These are phyloP conservation scores for Lethocerus indicus DNA, from an alignment of 1,140 invertebrate species.

Conservation along the genomic window DNA sequence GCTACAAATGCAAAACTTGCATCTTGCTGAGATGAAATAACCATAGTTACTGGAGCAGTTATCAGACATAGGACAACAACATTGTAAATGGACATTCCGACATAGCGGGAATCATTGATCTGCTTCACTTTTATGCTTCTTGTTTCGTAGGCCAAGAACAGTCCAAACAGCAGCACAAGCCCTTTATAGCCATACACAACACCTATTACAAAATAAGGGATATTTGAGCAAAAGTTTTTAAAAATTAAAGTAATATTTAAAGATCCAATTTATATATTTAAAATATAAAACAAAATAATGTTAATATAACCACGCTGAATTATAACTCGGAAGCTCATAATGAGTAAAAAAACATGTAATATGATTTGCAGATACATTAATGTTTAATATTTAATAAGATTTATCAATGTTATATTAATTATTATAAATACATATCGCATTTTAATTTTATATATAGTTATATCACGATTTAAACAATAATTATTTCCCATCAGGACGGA, in stretches of 20 bases:
- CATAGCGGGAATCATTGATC: constrained; percentile 91
- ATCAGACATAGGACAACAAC: constrained; percentile 94
- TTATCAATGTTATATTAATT: no score
- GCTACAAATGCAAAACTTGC: constrained; percentile 93
- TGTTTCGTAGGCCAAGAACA: constrained; percentile 96
- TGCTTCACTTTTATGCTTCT: constrained; percentile 87
- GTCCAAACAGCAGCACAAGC: constrained; percentile 84
- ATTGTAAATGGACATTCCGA: constrained; percentile 99
- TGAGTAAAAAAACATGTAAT: no score
- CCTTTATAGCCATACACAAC: constrained; percentile 94
- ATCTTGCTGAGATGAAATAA: constrained; percentile 92
- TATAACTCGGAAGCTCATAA: no score
- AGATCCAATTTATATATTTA: no score
- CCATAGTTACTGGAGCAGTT: constrained; percentile 90
- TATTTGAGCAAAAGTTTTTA: no score
- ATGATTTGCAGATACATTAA: no score
- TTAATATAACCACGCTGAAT: no score
- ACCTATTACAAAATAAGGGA: constrained; percentile 39
- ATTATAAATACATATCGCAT: neutral
- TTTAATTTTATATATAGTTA: neutral
- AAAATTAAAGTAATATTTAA: no score
- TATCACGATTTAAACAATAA: neutral
- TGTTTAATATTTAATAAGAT: no score
- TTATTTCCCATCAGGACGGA: neutral
- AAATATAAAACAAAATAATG: no score